Conservation (phyloP, 2,113 vertebrate species). For the Carlito syrichta region DNA sequence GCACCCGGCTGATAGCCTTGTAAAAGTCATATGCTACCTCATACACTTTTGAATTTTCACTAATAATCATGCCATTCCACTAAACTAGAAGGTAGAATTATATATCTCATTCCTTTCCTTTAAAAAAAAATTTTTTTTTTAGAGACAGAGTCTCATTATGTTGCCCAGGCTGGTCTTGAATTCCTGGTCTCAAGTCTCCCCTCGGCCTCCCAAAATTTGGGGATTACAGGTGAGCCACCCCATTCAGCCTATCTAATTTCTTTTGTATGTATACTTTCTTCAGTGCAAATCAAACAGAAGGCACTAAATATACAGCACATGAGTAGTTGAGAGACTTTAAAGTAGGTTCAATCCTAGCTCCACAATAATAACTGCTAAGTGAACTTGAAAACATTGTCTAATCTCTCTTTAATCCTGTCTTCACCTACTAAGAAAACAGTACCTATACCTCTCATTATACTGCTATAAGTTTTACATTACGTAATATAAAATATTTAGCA, state of each 20-base stretch:
- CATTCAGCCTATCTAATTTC: too few species aligned
- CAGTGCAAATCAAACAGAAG: neutral
- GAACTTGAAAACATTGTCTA: neutral
- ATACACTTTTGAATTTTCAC: neutral
- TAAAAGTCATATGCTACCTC: neutral
- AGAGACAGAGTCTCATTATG: too few species aligned
- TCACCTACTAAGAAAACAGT: neutral
- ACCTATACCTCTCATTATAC: neutral
- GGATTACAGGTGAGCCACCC: too few species aligned
- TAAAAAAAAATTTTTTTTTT: too few species aligned
- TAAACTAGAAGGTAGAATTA: conserved; percentile 27
- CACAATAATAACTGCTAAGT: neutral
- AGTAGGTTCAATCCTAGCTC: neutral
- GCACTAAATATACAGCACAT: neutral
- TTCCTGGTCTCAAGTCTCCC: too few species aligned
- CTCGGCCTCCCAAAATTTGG: too few species aligned
- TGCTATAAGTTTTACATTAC: neutral
- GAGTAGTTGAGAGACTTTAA: neutral
- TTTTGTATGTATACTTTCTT: neutral
- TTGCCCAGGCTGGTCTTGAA: too few species aligned
- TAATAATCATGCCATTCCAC: neutral
- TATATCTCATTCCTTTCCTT: neutral
- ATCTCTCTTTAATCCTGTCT: neutral
- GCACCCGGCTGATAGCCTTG: too few species aligned
- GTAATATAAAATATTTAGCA: neutral